Evolutionary conservation across 2,888 invertebrate genomes (phyloP).

Genomic region (Leucophenga montana): DNA sequence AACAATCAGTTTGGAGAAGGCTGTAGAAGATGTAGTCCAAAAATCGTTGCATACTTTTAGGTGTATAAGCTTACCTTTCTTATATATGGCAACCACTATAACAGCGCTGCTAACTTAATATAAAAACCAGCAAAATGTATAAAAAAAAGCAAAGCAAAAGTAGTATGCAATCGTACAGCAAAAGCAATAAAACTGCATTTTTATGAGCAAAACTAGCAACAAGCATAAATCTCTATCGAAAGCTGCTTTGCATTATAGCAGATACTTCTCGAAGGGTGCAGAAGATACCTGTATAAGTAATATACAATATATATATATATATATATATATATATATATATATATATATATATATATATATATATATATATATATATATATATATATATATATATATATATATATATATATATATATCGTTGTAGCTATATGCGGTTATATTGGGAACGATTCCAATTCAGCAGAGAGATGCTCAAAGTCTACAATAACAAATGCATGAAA

Average conservation of each 20-base stretch:
- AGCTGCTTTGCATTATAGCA: constrained; percentile 61
- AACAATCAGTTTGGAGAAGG: not conserved
- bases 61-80: constrained; percentile 16
- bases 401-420: no score
- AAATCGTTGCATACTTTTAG: constrained; percentile 28
- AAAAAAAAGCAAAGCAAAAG: constrained; percentile 28
- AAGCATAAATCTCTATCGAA: constrained; percentile 65
- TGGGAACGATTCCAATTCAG: not conserved
- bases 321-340: no score
- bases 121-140: constrained; percentile 51
- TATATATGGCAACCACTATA: constrained; percentile 40
- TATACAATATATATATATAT: not conserved
- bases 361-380: no score
- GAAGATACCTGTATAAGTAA: not conserved
- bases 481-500: constrained; percentile 65
- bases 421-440: not conserved
- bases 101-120: constrained; percentile 57
- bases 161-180: constrained; percentile 28
- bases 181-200: constrained; percentile 66
- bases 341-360: no score
- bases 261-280: not conserved
- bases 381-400: no score
- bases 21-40: constrained; percentile 16
- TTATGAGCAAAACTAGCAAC: constrained; percentile 66
- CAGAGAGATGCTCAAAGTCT: not conserved